Evolutionary conservation across 2,888 invertebrate genomes (phyloP), one percentile per base, ranked within the genome.

Genomic region (Tinea trinotella): DNA sequence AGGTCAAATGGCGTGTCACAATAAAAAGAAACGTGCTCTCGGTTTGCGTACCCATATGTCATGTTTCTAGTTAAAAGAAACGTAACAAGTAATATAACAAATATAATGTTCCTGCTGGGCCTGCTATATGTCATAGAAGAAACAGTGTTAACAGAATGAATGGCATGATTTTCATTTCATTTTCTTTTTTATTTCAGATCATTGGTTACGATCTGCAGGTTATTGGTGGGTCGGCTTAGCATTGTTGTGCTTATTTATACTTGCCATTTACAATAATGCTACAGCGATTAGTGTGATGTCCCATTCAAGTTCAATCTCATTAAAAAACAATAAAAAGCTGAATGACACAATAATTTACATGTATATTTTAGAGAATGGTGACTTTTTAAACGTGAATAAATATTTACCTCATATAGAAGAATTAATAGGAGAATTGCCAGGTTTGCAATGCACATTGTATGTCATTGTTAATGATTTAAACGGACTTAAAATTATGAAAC

Each of bases 221-320:
- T 79, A 76, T 59, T 80, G 74, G 77, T 84, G 82, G 81, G 64
- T 79, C 58, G 76, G 69, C 56, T 59, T 83, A 59, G 75, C 70
- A 34, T 82, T 83, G 78, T 68, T 83, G 53, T 70, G 68, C 12
- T 57, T 85, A 34, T 64, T 68, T 34, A 69, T 75, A 13, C 74
- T 83, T 30, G 60, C 83, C n/a, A 61, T 81, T 53, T 84, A 83
- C 58, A 83, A 77, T 55, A 71, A 66, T 54, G 57, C 77, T 17
- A 63, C 74, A 56, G 66, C 74, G 54, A 70, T 78, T 52, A 65
- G 73, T 34, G 59, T 70, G 52, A 54, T 75, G 34, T 72, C 79
- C 20, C 56, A 58, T 55, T n/a, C 48, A 58, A 49, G 48, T 48
- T 19, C 7, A 9, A 34, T 52, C 49, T 52, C 19, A 57, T 56